Evolutionary conservation across 2,797 vertebrate genomes (phyloP).

Genomic region (Agapornis canus): DNA sequence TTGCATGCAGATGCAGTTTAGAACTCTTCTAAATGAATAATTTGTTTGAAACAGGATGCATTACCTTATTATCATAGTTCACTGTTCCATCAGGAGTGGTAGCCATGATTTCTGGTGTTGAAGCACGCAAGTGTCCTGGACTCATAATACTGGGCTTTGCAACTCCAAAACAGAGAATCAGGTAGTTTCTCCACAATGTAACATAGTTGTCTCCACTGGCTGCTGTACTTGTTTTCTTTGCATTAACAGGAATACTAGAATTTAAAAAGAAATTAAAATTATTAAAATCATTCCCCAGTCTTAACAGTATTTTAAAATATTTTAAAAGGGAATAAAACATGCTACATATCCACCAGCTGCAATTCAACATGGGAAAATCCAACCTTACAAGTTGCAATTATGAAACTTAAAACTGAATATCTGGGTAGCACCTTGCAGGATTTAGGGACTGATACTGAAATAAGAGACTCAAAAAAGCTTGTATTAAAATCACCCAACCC

Average conservation of each 20-base stretch:
- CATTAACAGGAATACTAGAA: conserved; percentile 93
- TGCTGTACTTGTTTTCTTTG: conserved; percentile 94
- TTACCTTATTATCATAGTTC: conserved; percentile 93
- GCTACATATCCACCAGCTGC: background rate
- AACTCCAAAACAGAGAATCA: conserved; percentile 97
- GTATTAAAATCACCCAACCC: background rate
- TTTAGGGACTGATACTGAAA: background rate
- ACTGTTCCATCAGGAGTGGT: conserved; percentile 95
- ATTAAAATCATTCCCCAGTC: background rate
- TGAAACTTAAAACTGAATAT: background rate
- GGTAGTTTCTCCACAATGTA: conserved; percentile 96
- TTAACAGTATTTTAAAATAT: background rate
- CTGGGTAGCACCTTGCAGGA: background rate
- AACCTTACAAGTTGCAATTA: background rate
- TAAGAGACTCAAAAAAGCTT: background rate
- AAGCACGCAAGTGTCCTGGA: conserved; percentile 93
- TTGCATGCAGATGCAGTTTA: background rate
- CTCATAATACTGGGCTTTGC: conserved; percentile 99
- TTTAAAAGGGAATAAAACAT: background rate
- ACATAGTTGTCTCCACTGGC: conserved; percentile 90
- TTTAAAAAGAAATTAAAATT: background rate
- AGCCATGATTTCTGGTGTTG: conserved; percentile 96
- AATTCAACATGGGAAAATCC: background rate
- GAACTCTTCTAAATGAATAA: conserved; percentile 38
- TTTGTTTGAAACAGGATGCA: conserved; percentile 13